Conservation (phyloP, 1,140 invertebrate species). For the Drosophila pseudoananassae region DNA sequence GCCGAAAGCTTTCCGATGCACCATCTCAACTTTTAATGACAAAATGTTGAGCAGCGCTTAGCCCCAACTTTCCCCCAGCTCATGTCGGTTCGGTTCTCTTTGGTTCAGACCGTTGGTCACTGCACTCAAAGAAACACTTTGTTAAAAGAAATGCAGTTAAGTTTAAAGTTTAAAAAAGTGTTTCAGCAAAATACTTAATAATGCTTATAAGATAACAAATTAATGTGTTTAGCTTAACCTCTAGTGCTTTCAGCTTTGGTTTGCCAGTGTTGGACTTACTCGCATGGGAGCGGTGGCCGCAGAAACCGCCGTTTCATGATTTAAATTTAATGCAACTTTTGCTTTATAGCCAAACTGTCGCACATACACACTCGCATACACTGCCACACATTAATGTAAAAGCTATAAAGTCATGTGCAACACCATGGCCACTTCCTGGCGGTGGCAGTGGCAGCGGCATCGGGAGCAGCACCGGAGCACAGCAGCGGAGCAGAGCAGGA, state of each 20-base stretch:
- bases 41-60: conserved; percentile 55
- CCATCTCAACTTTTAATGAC: conserved; percentile 68
- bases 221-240: background rate
- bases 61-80: conserved; percentile 49
- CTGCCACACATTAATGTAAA: conserved; percentile 45
- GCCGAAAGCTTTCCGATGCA: conserved; percentile 42
- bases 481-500: conserved; percentile 13
- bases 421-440: conserved; percentile 61
- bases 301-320: conserved; percentile 70
- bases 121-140: conserved; percentile 1
- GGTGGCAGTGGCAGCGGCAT: conserved; percentile 27
- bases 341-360: conserved; percentile 61
- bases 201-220: no score
- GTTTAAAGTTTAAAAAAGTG: background rate
- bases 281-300: conserved; percentile 32
- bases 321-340: conserved; percentile 76
- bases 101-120: conserved; percentile 17
- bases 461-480: conserved; percentile 17
- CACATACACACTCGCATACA: conserved; percentile 6
- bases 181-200: background rate
- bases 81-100: conserved; percentile 24
- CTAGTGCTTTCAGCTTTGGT: background rate
- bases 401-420: conserved; percentile 78
- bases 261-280: conserved; percentile 21
- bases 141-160: background rate